Percentiles rank a stretch among this genome's conserved stretches.
phyloP scores from a whole-genome alignment of 2,888 invertebrate genomes.

The Xestia sexstrigata region DNA sequence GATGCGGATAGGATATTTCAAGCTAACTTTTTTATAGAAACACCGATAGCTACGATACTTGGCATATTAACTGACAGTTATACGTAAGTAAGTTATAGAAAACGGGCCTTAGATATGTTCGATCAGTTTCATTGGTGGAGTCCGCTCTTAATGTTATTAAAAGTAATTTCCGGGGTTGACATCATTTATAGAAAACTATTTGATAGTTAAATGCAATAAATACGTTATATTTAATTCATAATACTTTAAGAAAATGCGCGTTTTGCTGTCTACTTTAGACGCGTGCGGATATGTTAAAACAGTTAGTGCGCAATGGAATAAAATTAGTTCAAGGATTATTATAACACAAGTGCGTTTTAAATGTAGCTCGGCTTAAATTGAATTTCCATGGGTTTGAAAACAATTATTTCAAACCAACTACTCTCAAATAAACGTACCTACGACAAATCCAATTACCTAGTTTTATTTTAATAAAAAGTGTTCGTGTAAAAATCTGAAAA shows the following conservation, averaged over 20 bases:
- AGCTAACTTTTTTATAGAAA: no score
- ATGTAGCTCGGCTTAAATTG: constrained; percentile 7
- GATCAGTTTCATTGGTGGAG: not conserved
- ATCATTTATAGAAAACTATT: constrained; percentile 39
- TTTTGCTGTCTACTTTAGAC: constrained; percentile 28
- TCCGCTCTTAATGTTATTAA: not conserved
- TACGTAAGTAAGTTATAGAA: no score
- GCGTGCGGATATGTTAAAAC: constrained; percentile 51
- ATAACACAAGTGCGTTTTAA: constrained; percentile 5
- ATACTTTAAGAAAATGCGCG: constrained; percentile 55
- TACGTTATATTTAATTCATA: constrained; percentile 55
- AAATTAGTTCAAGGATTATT: constrained; percentile 29
- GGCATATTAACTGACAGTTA: no score
- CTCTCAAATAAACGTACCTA: constrained; percentile 22
- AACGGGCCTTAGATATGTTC: no score
- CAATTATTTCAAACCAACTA: constrained; percentile 1
- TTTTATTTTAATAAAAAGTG: constrained; percentile 47
- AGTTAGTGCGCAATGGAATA: constrained; percentile 42
- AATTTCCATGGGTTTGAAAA: not conserved
- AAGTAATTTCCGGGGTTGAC: constrained; percentile 4
- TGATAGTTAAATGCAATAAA: constrained; percentile 58
- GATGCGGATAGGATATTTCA: no score
- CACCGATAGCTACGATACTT: no score
- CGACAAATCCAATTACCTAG: constrained; percentile 31
- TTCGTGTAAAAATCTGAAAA: constrained; percentile 45